Conservation (phyloP, 1,140 invertebrate genomes). For the Pseudomyrmex cubaensis region DNA sequence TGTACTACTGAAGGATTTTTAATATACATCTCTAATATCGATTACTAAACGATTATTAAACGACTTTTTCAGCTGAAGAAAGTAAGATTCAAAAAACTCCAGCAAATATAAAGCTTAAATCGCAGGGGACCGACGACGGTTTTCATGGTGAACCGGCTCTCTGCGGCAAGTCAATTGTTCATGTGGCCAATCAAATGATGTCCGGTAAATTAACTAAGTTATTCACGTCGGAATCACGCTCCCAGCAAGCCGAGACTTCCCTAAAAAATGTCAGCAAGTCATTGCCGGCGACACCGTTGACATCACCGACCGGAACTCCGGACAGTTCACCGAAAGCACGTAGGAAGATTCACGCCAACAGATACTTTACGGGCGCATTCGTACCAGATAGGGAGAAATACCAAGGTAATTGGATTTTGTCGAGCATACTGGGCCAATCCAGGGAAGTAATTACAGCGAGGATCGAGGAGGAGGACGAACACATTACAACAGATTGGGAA, state of each 20-base stretch:
- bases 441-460: constrained; percentile 78
- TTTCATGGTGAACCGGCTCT: constrained; percentile 89
- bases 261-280: constrained; percentile 87
- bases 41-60: constrained; percentile 44
- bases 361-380: constrained; percentile 85
- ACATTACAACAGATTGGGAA: constrained; percentile 50
- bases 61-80: constrained; percentile 65
- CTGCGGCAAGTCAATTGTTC: constrained; percentile 90
- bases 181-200: constrained; percentile 91
- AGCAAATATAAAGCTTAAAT: constrained; percentile 82
- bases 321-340: constrained; percentile 84
- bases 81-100: constrained; percentile 65
- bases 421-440: constrained; percentile 84
- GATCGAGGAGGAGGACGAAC: constrained; percentile 81
- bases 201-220: constrained; percentile 82
- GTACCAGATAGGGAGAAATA: constrained; percentile 82
- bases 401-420: constrained; percentile 85
- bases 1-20: too few relatives aligned
- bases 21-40: not conserved
- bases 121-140: constrained; percentile 88
- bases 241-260: constrained; percentile 57
- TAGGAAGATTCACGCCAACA: constrained; percentile 79
- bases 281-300: constrained; percentile 88
- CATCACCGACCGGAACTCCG: constrained; percentile 88
- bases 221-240: constrained; percentile 55